Conservation (phyloP, 1,140 invertebrate species). For the Caenorhabditis tropicalis region DNA sequence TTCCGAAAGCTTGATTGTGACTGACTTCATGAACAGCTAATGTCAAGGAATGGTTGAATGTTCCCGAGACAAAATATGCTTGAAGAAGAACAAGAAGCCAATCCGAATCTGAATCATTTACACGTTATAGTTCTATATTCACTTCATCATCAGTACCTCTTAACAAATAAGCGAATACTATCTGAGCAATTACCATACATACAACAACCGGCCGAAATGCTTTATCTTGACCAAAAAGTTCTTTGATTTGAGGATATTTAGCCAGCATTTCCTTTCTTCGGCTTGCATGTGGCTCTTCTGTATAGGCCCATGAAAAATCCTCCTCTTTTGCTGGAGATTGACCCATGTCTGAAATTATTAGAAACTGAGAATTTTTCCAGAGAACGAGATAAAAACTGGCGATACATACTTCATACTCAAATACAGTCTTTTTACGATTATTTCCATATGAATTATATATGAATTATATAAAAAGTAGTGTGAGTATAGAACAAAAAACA, state of each 20-base stretch:
- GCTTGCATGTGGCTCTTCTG: slow-evolving; percentile 95
- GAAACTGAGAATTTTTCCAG: neutral
- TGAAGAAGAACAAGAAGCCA: slow-evolving; percentile 67
- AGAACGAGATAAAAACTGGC: neutral
- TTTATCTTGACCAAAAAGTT: slow-evolving; percentile 66
- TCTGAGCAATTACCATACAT: slow-evolving; percentile 68
- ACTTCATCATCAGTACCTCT: slow-evolving; percentile 60
- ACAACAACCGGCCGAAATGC: slow-evolving; percentile 71
- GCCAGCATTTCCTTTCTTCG: slow-evolving; percentile 77
- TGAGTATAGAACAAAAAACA: too few species aligned
- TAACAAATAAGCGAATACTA: slow-evolving; percentile 67
- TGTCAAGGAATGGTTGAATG: slow-evolving; percentile 92
- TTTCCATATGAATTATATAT: too few species aligned
- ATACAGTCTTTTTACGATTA: too few species aligned
- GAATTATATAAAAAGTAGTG: too few species aligned
- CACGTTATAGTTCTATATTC: slow-evolving; percentile 17
- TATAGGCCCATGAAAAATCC: slow-evolving; percentile 95
- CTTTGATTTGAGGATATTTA: slow-evolving; percentile 72
- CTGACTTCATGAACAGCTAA: slow-evolving; percentile 96
- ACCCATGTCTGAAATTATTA: slow-evolving; percentile 78
- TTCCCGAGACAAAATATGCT: slow-evolving; percentile 70
- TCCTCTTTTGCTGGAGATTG: slow-evolving; percentile 81
- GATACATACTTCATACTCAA: too few species aligned
- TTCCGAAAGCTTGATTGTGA: slow-evolving; percentile 96
- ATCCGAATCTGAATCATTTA: slow-evolving; percentile 63